Evolutionary conservation across 2,888 invertebrate genomes (phyloP), one percentile per base, ranked within the genome.

Genomic region (Pandemis corylana): DNA sequence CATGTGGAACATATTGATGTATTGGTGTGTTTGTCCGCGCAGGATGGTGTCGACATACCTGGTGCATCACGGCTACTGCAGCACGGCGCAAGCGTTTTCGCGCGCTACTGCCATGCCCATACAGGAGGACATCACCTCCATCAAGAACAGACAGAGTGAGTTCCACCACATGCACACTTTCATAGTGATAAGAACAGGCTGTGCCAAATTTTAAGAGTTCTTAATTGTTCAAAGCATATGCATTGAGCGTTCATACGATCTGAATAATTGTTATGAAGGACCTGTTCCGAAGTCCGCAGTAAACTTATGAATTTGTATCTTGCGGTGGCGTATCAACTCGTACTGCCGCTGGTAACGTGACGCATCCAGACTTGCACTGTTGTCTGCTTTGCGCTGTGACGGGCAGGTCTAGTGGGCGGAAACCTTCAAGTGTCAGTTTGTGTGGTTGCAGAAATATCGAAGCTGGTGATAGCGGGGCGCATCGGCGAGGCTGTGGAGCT

Each of bases 1-100:
- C 28, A 36, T 36, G 28, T 36, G 28, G 28, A 36, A 36, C 28
- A 36, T 49, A 51, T 51, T 13, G 5, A 28, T 4, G 28, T 42
- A 41, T 53, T 56, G 7, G 56, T 56, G 15, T 7, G 15, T 1
- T 20, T 75, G 68, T 77, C 77, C 13, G 82, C 94, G 90, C 94
- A 99, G 99, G 94, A 97, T 99, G 97, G 98, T 99, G 79, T 98
- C 98, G 78, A 97, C 99, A 79, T 99, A 99, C 95, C 96, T 99
- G 91, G 98, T 99, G 82, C 99, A 99, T 95, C 99, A 99, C 94
- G 99, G 99, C 75, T 99, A 99, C 94, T 98, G 98, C 95, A 96
- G 98, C 88, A 97, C 99, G 78, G 99, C 99, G 80, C 98, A 99
- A 95, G 97, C 98, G 49, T 99, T 99, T 94, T 97, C 98, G 83